These are phyloP conservation scores for Lepidochitona cinerea DNA, from an alignment of 2,888 invertebrate genomes.

Conservation along the genomic window DNA sequence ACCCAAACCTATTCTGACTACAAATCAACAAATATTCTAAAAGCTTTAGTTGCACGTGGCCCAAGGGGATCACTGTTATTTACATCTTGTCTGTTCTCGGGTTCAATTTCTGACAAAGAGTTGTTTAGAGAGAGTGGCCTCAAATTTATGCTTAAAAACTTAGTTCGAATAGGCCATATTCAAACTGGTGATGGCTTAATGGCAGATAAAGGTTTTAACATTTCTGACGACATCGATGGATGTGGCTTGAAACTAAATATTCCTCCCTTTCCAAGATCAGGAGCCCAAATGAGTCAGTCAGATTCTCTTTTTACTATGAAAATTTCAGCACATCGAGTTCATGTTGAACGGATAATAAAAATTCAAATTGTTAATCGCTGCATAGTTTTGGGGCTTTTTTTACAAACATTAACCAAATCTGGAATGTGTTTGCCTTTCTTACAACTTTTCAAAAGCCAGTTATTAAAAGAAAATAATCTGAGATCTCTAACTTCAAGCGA, in stretches of 20 bases:
- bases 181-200: constrained; percentile 16
- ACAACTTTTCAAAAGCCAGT: constrained; percentile 17
- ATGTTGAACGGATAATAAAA: constrained; percentile 26
- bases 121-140: constrained; percentile 12
- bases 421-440: constrained; percentile 18
- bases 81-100: no score
- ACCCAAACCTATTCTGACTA: constrained; percentile 38
- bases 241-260: constrained; percentile 20
- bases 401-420: constrained; percentile 20
- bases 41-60: constrained; percentile 27
- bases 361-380: constrained; percentile 23
- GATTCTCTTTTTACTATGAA: constrained; percentile 19
- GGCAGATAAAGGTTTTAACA: constrained; percentile 23
- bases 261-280: constrained; percentile 16
- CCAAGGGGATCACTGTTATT: constrained; percentile 31
- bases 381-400: constrained; percentile 10
- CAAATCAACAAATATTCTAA: constrained; percentile 33
- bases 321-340: constrained; percentile 21
- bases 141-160: neutral
- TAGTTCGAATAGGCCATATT: constrained; percentile 1
- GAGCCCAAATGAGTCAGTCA: constrained; percentile 16
- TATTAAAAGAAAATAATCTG: no score
- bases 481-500: no score
- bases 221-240: constrained; percentile 16
- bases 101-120: constrained; percentile 25